Base-by-base conservation (phyloP, 2,888 invertebrate genomes). In the Agrilus biguttatus region DNA sequence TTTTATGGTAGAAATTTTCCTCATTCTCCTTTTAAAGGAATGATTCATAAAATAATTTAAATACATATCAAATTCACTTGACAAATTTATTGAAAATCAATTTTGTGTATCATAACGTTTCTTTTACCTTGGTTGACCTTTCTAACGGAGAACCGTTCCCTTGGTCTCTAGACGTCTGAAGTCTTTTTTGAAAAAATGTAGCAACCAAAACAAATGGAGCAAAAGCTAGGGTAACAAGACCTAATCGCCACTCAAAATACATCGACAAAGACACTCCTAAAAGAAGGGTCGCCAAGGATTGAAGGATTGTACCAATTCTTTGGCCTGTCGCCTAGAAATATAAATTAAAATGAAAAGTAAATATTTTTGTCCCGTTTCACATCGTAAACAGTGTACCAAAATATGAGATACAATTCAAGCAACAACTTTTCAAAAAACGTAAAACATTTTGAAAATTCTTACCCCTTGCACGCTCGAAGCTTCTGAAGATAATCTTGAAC, bases 391-490 rank as follows among this genome's bases (percentile, higher is more conserved):
- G n/a, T n/a, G n/a, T n/a, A n/a, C n/a, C n/a, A n/a, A n/a, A n/a
- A n/a, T n/a, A n/a, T n/a, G n/a, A n/a, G n/a, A n/a, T n/a, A n/a
- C n/a, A n/a, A n/a, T n/a, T n/a, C n/a, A n/a, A n/a, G n/a, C n/a
- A n/a, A n/a, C n/a, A n/a, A n/a, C n/a, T n/a, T n/a, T n/a, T n/a
- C n/a, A n/a, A n/a, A n/a, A 28, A 28, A 28, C 2, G 5, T 4
- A 28, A 8, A 28, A 10, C 28, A n/a, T n/a, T n/a, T 28, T 10
- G 10, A n/a, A n/a, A 19, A 5, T 35, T 57, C 64, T 69, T 68
- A 86, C 86, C 53, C 86, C 86, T 69, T 88, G 85, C 0, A 88
- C 80, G 41, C 77, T 74, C 2, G 86, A 75, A 1, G 86, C 82
- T 67, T 88, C 87, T 1, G 79, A 78, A 1, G 86, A 81, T 2